Evolutionary conservation across 2,113 vertebrate species (phyloP), one percentile per base, ranked within the genome.

Genomic region (Tachuris rubrigastra): DNA sequence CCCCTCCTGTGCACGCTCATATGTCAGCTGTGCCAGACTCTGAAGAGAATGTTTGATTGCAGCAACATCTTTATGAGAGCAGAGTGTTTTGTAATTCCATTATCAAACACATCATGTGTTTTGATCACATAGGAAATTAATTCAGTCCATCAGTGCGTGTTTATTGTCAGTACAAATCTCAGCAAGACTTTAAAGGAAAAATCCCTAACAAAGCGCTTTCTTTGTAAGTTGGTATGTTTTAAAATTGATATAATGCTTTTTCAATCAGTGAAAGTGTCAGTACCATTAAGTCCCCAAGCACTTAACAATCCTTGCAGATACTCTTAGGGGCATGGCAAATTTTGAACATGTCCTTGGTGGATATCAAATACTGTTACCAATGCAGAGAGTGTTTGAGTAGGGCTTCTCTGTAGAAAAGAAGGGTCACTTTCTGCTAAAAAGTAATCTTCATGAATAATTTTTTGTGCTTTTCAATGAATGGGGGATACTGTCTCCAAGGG

Each of bases 71-170:
- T 91, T 62, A 68, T 5, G 49, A 82, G 62, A 95, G 69, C 69
- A 87, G 82, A 89, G 78, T 46, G 81, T 93, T 94, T 62, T 66
- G 25, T 93, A 72, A 93, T 87, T 81, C 65, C 80, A 78, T 90
- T 95, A 95, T 63, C 80, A 93, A 92, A 85, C 75, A 82, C 66
- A 87, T 91, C 49, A 56, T 91, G 81, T 69, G 73, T 95, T 96
- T 81, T 95, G 79, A 95, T 92, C 86, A 53, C 77, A 69, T 49
- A 75, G 49, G 69, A 92, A 95, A 95, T 93, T 89, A 96, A 95
- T 95, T 92, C 84, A 87, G 53, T 37, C 37, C 58, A 68, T 71
- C 47, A 52, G 69, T 59, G 37, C 33, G 30, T 66, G 58, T 87
- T 97, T 85, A 93, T 93, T 86, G 52, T 56, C 89, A 84, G 80